Evolutionary conservation across 2,888 invertebrate genomes (phyloP).

Genomic region (Eudasyphora cyanicolor): DNA sequence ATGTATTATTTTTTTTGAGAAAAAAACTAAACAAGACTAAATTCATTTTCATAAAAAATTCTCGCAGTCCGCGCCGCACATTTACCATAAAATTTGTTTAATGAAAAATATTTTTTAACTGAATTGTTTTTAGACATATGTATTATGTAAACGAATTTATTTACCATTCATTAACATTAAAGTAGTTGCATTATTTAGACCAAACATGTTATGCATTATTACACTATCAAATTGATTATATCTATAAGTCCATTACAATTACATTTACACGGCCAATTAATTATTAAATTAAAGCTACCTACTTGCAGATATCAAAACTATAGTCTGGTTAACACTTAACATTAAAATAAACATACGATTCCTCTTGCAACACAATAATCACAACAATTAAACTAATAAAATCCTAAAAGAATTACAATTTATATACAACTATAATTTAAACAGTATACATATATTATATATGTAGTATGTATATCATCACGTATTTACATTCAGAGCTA

Average conservation of each 20-base stretch:
- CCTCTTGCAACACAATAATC: constrained; percentile 61
- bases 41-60: too few relatives aligned
- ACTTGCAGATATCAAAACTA: neutral
- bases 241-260: neutral
- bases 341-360: constrained; percentile 55
- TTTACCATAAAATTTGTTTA: too few relatives aligned
- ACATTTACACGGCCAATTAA: too few relatives aligned
- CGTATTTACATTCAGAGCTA: constrained; percentile 2
- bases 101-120: too few relatives aligned
- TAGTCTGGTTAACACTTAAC: constrained; percentile 17
- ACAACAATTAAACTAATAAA: constrained; percentile 45
- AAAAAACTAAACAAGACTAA: too few relatives aligned
- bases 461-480: neutral
- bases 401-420: constrained; percentile 52
- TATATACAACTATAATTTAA: constrained; percentile 28
- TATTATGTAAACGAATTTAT: too few relatives aligned
- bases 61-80: too few relatives aligned
- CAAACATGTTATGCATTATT: neutral
- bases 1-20: too few relatives aligned
- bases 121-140: too few relatives aligned
- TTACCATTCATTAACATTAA: too few relatives aligned
- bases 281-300: neutral
- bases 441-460: neutral
- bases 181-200: too few relatives aligned
- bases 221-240: neutral